These are phyloP conservation scores for Psettodes erumei DNA, from an alignment of 2,113 vertebrate genomes.

Conservation along the genomic window DNA sequence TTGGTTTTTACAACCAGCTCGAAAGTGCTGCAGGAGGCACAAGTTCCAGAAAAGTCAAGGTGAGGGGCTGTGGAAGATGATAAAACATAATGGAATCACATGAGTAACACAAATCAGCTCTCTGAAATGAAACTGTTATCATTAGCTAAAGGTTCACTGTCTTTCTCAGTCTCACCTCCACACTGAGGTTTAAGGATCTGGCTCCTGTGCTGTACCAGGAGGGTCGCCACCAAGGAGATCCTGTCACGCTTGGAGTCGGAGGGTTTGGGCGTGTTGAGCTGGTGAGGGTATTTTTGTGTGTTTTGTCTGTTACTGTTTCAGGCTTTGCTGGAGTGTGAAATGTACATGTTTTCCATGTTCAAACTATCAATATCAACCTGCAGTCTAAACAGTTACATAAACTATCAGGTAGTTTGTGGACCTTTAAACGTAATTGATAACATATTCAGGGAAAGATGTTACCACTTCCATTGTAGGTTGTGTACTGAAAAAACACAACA, in stretches of 20 bases:
- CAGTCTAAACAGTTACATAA: neutral
- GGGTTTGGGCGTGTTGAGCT: constrained; percentile 86
- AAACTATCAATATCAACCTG: neutral
- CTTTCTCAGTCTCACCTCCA: constrained; percentile 56
- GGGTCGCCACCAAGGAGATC: constrained; percentile 80
- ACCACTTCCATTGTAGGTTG: no score
- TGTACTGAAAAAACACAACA: neutral
- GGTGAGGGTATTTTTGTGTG: constrained; percentile 64
- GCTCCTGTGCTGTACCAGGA: constrained; percentile 83
- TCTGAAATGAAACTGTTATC: neutral
- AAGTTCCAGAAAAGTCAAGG: constrained; percentile 67
- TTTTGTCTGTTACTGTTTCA: neutral
- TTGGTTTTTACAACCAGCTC: constrained; percentile 59
- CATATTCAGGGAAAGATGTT: no score
- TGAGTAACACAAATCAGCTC: neutral
- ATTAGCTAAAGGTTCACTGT: neutral
- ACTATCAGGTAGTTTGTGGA: neutral
- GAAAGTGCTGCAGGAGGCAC: constrained; percentile 75
- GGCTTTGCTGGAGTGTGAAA: neutral
- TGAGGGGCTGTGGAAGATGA: constrained; percentile 40
- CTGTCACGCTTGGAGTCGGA: constrained; percentile 84
- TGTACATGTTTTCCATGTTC: no score
- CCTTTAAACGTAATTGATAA: neutral
- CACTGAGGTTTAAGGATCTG: constrained; percentile 81
- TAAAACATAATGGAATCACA: neutral